Percentiles rank a stretch among this genome's conserved stretches.
These are phyloP conservation scores for Sialis lutaria DNA, from an alignment of 2,888 invertebrate genomes.

Conservation along the genomic window DNA sequence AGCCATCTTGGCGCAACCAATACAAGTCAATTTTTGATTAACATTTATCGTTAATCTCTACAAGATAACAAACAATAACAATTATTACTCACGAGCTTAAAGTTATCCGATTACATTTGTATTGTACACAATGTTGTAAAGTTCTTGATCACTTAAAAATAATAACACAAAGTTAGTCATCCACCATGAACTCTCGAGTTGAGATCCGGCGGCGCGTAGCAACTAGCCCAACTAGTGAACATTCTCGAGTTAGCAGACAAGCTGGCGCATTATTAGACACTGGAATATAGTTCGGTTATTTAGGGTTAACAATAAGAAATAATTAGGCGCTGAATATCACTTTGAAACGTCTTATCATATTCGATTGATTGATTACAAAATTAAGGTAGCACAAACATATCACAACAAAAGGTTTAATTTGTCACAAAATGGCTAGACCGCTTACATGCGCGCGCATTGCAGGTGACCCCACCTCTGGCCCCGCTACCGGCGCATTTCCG, in stretches of 20 bases:
- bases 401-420: conserved; percentile 29
- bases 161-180: neutral
- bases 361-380: neutral
- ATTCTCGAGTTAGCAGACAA: conserved; percentile 9
- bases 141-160: neutral
- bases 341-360: too few species aligned
- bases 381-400: conserved; percentile 18
- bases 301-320: too few species aligned
- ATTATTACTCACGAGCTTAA: neutral
- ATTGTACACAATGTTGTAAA: neutral
- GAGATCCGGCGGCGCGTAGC: conserved; percentile 17
- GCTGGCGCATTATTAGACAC: conserved; percentile 1
- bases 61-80: neutral
- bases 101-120: conserved; percentile 1
- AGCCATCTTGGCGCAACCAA: conserved; percentile 22
- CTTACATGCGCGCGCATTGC: conserved; percentile 19
- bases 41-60: neutral
- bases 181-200: neutral
- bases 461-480: neutral
- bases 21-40: neutral
- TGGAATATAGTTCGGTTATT: too few species aligned
- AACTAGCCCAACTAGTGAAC: conserved; percentile 10
- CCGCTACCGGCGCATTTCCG: neutral
- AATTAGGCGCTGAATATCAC: too few species aligned
- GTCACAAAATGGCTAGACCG: conserved; percentile 26